Base-by-base conservation (phyloP, 2,888 invertebrate species). In the Lingula anatina region DNA sequence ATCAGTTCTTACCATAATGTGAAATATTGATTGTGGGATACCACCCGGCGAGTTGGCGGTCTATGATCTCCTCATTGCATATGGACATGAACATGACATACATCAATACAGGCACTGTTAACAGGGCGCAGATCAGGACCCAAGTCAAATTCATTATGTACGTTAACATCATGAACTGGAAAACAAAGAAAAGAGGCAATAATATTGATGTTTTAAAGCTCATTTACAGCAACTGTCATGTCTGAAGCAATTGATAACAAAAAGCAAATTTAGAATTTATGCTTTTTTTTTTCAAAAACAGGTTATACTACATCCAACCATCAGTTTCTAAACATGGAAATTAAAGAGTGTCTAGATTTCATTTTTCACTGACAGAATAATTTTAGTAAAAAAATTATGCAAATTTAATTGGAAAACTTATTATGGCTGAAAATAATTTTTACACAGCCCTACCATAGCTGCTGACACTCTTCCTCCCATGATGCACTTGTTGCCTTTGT, bases 391-490 rank as follows among this genome's bases (percentile, higher is more conserved):
- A 31, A 12, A 12, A 12, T 31, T 31, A 31, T 31, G n/a, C 15
- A 12, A 12, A n/a, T 31, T 31, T 9, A 31, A n/a, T 31, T 31
- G 9, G 9, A 9, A 31, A 9, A n/a, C 35, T 31, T 31, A n/a
- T 9, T 12, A 31, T n/a, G 9, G 35, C 35, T 18, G 15, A 43
- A 43, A 27, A n/a, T 25, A 28, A 7, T 12, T 12, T 26, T 15
- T 9, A 18, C 18, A 7, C 2, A 43, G 20, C 65, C 75, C 68
- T 62, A 76, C 76, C 65, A 76, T 68, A 9, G 60, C 67, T 41
- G 75, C 75, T 15, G 75, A 71, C 21, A 74, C 59, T 44, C 73
- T 52, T 27, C 76, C 76, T 50, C 76, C 76, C 72, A 76, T 72
- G 46, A 76, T 76, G 59, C 75, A 76, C 49, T 63, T 71, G 37